These are phyloP conservation scores for Mus caroli DNA, from an alignment of 2,797 vertebrate genomes.

Conservation along the genomic window DNA sequence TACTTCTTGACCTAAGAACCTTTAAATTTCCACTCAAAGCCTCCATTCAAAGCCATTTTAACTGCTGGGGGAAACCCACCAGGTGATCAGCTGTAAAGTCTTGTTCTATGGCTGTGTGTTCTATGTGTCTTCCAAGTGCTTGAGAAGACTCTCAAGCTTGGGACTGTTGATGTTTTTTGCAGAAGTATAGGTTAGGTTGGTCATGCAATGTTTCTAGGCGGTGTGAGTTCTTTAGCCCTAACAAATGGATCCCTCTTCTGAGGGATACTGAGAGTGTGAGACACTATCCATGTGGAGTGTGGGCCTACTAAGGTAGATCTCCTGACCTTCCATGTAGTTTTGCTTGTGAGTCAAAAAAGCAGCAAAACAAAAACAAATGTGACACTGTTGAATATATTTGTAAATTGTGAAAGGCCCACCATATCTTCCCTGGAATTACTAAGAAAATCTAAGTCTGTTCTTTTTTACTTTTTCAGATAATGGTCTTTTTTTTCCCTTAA, in stretches of 20 bases:
- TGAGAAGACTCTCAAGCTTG: background rate
- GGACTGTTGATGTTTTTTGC: background rate
- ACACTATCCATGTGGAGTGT: fast-evolving
- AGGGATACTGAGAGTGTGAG: no score
- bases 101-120: background rate
- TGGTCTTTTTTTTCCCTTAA: background rate
- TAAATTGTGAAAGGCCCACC: background rate
- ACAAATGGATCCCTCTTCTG: background rate
- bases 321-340: background rate
- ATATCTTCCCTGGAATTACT: background rate
- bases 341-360: background rate
- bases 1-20: background rate
- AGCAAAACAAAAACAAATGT: background rate
- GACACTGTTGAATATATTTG: background rate
- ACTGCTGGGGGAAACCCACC: background rate
- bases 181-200: background rate
- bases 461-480: background rate
- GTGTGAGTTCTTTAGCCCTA: background rate
- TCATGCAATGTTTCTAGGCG: background rate
- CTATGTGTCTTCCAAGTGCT: background rate
- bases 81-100: background rate
- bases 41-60: background rate
- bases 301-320: background rate
- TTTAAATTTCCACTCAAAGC: background rate
- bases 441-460: background rate